phyloP scores from a whole-genome alignment of 2,797 vertebrate species.

The Sebastes variabilis region DNA sequence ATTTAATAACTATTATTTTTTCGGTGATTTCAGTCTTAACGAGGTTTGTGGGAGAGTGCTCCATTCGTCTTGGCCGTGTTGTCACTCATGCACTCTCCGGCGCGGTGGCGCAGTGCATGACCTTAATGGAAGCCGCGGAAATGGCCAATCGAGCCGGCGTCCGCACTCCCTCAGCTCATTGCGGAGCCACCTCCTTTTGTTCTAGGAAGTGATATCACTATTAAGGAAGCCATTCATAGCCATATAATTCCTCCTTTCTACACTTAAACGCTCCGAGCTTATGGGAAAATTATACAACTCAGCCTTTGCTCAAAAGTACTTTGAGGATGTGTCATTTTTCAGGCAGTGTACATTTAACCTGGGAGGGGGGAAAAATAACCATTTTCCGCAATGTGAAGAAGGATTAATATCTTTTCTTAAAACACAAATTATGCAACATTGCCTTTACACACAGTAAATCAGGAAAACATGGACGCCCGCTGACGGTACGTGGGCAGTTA shows the following conservation, averaged over 20 bases:
- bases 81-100: constrained; percentile 86
- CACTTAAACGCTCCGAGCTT: constrained; percentile 81
- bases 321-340: constrained; percentile 83
- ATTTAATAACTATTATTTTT: constrained; percentile 99
- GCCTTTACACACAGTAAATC: constrained; percentile 73
- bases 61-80: constrained; percentile 89
- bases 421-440: constrained; percentile 75
- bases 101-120: constrained; percentile 85
- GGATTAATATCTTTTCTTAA: constrained; percentile 76
- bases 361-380: constrained; percentile 54
- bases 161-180: constrained; percentile 79
- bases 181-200: constrained; percentile 80
- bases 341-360: constrained; percentile 77
- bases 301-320: constrained; percentile 79
- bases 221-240: constrained; percentile 82
- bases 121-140: constrained; percentile 84
- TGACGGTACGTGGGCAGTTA: constrained; percentile 55
- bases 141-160: constrained; percentile 85
- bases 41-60: constrained; percentile 86
- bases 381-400: constrained; percentile 52
- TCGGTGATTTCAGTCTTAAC: constrained; percentile 85
- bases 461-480: constrained; percentile 46
- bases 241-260: constrained; percentile 82
- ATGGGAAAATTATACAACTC: constrained; percentile 86
- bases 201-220: constrained; percentile 83